Percentiles rank a stretch among this genome's conserved stretches.
Evolutionary conservation across 2,113 vertebrate genomes (phyloP).

Genomic region (Thamnophis sirtalis): DNA sequence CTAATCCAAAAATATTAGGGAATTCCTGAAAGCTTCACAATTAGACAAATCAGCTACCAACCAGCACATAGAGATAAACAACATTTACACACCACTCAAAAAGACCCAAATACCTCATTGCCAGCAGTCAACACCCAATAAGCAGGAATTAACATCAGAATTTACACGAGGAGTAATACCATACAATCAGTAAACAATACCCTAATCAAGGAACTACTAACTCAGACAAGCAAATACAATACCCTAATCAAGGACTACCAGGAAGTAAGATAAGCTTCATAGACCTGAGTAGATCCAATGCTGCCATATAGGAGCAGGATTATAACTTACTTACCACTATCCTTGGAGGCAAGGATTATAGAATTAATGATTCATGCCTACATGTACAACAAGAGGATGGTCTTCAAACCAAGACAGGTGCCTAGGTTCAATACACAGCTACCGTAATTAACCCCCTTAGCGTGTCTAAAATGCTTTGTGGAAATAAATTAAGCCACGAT

Average conservation of each 20-base stretch:
- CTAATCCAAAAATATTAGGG: not conserved
- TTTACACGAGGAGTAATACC: no score
- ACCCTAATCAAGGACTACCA: not conserved
- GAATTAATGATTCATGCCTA: not conserved
- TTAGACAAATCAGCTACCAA: not conserved
- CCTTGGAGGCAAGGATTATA: not conserved
- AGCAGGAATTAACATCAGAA: no score
- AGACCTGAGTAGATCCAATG: not conserved
- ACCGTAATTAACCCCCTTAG: not conserved
- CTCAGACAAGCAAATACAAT: not conserved
- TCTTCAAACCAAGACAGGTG: not conserved
- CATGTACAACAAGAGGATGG: not conserved
- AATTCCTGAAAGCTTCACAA: not conserved
- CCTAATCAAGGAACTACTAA: not conserved
- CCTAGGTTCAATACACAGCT: not conserved
- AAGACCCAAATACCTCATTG: not conserved
- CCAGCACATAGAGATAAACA: not conserved
- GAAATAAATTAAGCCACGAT: not conserved
- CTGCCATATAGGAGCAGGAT: not conserved
- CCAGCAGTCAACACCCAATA: not conserved
- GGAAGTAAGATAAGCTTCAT: no score
- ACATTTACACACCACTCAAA: not conserved
- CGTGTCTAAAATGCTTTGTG: not conserved
- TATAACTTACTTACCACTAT: not conserved
- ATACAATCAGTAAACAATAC: not conserved